These are phyloP conservation scores for Amazona finschi DNA, from an alignment of 2,797 vertebrate species.

Conservation along the genomic window DNA sequence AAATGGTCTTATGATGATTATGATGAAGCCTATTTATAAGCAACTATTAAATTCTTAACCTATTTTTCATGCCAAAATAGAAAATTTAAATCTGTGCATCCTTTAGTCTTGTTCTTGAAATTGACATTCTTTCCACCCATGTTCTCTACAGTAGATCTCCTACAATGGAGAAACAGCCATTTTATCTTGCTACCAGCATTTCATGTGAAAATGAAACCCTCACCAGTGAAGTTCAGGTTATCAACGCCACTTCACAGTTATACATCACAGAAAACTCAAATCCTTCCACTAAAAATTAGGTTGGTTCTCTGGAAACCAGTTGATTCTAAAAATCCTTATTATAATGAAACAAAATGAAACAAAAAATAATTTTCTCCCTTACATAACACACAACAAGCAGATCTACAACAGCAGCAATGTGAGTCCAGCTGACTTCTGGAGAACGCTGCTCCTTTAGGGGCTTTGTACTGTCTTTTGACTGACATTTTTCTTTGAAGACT, in stretches of 20 bases:
- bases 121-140: not conserved
- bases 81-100: not conserved
- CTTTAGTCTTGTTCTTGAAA: not conserved
- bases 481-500: not conserved
- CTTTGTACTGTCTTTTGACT: not conserved
- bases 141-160: not conserved
- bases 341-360: not conserved
- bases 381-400: not conserved
- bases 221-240: not conserved
- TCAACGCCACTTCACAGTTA: not conserved
- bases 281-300: not conserved
- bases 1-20: not conserved
- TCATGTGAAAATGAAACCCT: not conserved
- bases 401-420: not conserved
- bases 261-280: not conserved
- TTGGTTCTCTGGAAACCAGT: not conserved
- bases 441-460: not conserved
- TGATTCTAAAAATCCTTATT: not conserved
- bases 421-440: not conserved
- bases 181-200: not conserved
- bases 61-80: not conserved
- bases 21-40: not conserved
- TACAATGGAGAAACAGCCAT: not conserved
- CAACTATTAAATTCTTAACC: not conserved
- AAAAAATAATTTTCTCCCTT: not conserved